These are phyloP conservation scores for Delichon dasypus DNA, from an alignment of 2,797 vertebrate species.

Conservation along the genomic window DNA sequence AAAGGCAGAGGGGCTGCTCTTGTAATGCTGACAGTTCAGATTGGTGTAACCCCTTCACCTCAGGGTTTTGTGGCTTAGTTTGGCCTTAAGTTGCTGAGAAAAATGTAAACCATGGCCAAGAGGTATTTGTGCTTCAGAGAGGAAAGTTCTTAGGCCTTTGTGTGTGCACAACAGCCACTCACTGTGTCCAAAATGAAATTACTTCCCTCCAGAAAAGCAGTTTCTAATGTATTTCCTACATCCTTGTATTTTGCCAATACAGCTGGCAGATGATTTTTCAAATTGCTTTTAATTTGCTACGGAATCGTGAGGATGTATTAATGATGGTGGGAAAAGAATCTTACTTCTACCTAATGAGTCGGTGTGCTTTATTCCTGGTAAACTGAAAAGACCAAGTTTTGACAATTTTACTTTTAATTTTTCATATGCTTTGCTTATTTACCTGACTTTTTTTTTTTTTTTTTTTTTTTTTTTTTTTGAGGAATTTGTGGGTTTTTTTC, in stretches of 20 bases:
- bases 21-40: neutral
- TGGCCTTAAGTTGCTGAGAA: neutral
- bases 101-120: neutral
- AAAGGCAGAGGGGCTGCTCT: neutral
- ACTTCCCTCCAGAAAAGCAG: neutral
- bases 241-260: constrained; percentile 35
- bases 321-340: neutral
- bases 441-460: neutral
- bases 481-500: neutral
- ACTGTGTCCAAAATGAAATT: neutral
- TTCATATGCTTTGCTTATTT: neutral
- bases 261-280: constrained; percentile 43
- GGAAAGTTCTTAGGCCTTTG: neutral
- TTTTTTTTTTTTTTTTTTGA: too few species aligned
- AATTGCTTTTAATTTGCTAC: constrained; percentile 44
- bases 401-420: neutral
- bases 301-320: neutral
- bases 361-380: neutral
- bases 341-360: constrained; percentile 12
- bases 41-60: neutral
- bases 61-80: neutral
- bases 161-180: neutral
- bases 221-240: constrained; percentile 31
- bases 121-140: neutral
- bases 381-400: constrained; percentile 13